A percentile compares a stretch with the other conserved stretches of the same genome.
Conservation (phyloP, 2,888 invertebrate species). For the Yponomeuta evonymella region DNA sequence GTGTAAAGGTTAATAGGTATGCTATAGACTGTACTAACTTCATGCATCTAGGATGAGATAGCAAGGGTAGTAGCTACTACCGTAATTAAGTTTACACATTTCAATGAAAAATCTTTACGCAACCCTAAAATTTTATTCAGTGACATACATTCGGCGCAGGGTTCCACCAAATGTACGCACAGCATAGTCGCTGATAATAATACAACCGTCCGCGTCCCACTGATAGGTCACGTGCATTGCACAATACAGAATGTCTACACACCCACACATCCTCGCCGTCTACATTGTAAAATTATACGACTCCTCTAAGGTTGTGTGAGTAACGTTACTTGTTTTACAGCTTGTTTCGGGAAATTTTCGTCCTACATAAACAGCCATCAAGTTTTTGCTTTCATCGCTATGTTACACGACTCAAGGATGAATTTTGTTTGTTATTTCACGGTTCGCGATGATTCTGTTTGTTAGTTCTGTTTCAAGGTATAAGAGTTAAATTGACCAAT, state of each 20-base stretch:
- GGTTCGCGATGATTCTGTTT: conserved; percentile 15
- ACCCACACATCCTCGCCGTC: conserved; percentile 18
- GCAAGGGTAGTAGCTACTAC: not conserved
- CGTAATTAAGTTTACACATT: not conserved
- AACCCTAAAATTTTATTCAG: not conserved
- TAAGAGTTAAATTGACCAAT: conserved; percentile 55
- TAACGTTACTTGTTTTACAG: not conserved
- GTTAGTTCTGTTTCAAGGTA: conserved; percentile 32
- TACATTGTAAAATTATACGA: conserved; percentile 18
- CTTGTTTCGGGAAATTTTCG: not conserved
- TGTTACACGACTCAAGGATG: not conserved
- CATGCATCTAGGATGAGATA: not conserved
- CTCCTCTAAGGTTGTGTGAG: not conserved
- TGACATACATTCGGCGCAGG: conserved; percentile 14
- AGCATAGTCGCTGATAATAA: conserved; percentile 25
- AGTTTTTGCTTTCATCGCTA: not conserved
- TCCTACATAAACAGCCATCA: no score
- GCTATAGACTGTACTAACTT: no score
- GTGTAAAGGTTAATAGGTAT: no score
- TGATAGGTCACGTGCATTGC: conserved; percentile 30
- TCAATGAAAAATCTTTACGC: not conserved
- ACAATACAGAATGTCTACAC: conserved; percentile 24
- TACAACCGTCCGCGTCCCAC: conserved; percentile 17
- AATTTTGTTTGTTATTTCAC: not conserved
- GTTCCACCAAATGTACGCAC: conserved; percentile 14